Evolutionary conservation across 1,140 invertebrate genomes (phyloP).

Genomic region (Drosophila setifemur): DNA sequence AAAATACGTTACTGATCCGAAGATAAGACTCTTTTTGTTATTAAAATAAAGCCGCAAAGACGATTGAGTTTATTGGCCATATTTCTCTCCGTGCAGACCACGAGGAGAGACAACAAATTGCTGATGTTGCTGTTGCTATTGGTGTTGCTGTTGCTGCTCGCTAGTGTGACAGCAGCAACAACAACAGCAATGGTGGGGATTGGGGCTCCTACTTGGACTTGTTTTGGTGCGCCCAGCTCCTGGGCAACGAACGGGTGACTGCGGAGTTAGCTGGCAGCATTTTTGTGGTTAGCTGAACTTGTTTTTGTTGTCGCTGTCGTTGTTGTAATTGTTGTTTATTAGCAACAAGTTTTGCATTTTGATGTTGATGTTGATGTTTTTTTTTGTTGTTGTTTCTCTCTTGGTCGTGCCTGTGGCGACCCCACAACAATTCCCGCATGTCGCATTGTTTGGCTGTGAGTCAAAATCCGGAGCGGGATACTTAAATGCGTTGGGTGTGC

Average conservation of each 20-base stretch:
- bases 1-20: too few species aligned
- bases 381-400: constrained; percentile 7
- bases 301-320: constrained; percentile 13
- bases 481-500: constrained; percentile 35
- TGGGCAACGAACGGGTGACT: constrained; percentile 49
- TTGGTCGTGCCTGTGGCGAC: constrained; percentile 21
- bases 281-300: constrained; percentile 62
- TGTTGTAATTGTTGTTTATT: constrained; percentile 53
- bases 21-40: background rate
- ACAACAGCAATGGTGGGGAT: background rate
- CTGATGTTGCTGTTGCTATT: constrained; percentile 13
- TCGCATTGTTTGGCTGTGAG: constrained; percentile 58
- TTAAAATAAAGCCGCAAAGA: background rate
- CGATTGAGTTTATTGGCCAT: background rate
- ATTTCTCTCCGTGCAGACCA: background rate
- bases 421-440: constrained; percentile 42
- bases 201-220: constrained; percentile 3
- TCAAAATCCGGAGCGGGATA: constrained; percentile 52
- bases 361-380: constrained; percentile 41
- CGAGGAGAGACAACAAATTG: constrained; percentile 20
- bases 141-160: constrained; percentile 8
- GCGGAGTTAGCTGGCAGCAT: constrained; percentile 43
- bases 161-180: constrained; percentile 34
- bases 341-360: constrained; percentile 78
- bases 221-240: constrained; percentile 39